Conservation (phyloP, 2,797 vertebrate species). For the Takifugu rubripes region DNA sequence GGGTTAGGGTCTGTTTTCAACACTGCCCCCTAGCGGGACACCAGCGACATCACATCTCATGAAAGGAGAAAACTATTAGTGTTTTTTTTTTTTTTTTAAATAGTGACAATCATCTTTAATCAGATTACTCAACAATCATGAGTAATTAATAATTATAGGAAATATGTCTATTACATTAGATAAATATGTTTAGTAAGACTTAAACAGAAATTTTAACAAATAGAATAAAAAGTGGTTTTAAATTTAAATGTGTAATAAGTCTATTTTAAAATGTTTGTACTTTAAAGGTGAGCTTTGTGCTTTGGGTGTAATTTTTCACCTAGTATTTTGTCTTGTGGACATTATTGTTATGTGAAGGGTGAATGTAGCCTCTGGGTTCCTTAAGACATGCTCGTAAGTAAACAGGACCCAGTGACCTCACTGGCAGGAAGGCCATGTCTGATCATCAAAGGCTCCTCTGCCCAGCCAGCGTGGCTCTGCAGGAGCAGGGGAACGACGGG, state of each 20-base stretch:
- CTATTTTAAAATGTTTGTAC: not conserved
- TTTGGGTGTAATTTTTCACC: constrained; percentile 26
- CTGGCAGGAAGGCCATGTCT: constrained; percentile 74
- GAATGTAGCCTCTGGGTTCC: constrained; percentile 53
- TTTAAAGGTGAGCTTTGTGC: not conserved
- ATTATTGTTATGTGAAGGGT: constrained; percentile 48
- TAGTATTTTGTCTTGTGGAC: constrained; percentile 34
- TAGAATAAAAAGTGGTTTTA: not conserved
- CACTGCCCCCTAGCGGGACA: constrained; percentile 41
- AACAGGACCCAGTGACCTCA: constrained; percentile 69
- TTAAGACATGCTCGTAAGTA: constrained; percentile 61
- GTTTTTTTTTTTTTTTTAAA: not conserved
- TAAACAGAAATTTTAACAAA: not conserved
- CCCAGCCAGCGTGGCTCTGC: constrained; percentile 62
- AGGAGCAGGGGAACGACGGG: constrained; percentile 59
- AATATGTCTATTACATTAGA: not conserved
- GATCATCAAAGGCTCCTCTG: constrained; percentile 73
- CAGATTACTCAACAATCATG: no score
- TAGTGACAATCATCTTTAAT: not conserved
- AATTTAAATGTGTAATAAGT: not conserved
- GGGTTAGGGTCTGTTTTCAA: not conserved
- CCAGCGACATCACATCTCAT: not conserved
- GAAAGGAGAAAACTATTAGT: not conserved
- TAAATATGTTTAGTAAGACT: not conserved
- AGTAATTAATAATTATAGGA: not conserved